These are phyloP conservation scores for Alcis repandata DNA, from an alignment of 2,888 invertebrate genomes.

Conservation along the genomic window DNA sequence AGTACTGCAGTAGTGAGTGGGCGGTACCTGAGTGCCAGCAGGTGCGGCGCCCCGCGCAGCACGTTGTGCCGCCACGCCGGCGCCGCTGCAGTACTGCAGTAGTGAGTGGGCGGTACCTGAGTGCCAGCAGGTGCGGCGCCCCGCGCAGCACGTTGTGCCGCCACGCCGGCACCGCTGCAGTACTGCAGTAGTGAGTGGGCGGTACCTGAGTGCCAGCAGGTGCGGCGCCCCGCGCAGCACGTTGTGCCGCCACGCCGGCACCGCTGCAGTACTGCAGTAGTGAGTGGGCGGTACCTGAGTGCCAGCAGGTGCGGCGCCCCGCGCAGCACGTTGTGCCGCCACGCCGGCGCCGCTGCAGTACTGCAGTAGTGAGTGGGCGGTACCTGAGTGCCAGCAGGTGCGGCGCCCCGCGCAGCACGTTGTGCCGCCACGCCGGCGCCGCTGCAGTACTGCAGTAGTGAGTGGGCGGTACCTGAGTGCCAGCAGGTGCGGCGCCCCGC, in stretches of 20 bases:
- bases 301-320: slow-evolving; percentile 98
- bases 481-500: slow-evolving; percentile 97
- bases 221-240: slow-evolving; percentile 98
- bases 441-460: slow-evolving; percentile 87
- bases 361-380: too few species aligned
- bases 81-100: slow-evolving; percentile 94
- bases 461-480: slow-evolving; percentile 89
- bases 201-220: slow-evolving; percentile 93
- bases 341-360: slow-evolving; percentile 95
- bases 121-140: slow-evolving; percentile 96
- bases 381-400: slow-evolving; percentile 95
- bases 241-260: slow-evolving; percentile 98
- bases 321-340: slow-evolving; percentile 97
- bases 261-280: slow-evolving; percentile 90
- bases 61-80: slow-evolving; percentile 99
- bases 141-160: slow-evolving; percentile 97
- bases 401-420: slow-evolving; percentile 97
- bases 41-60: slow-evolving; percentile 96
- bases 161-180: slow-evolving; percentile 99
- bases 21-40: slow-evolving; percentile 88
- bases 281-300: slow-evolving; percentile 85
- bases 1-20: background rate
- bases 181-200: too few species aligned
- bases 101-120: slow-evolving; percentile 84
- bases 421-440: slow-evolving; percentile 98